A percentile compares a stretch with the other conserved stretches of the same genome.
Evolutionary conservation across 1,140 invertebrate species (phyloP).

Genomic region (Diuraphis noxia): DNA sequence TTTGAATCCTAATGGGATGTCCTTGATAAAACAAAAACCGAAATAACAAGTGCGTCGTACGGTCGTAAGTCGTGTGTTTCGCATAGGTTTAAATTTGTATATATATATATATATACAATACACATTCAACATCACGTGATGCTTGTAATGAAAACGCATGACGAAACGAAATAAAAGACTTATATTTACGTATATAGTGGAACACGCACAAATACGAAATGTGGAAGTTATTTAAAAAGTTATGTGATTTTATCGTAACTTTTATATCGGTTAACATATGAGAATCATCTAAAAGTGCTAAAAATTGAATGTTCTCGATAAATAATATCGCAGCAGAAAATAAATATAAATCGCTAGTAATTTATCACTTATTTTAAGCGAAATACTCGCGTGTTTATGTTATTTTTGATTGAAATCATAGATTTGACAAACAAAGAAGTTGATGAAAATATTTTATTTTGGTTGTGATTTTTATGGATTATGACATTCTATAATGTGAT

Average conservation of each 20-base stretch:
- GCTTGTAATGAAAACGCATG: background rate
- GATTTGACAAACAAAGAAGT: background rate
- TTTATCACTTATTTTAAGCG: background rate
- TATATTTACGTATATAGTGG: background rate
- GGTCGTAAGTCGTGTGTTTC: background rate
- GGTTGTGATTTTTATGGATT: background rate
- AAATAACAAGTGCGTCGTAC: constrained; percentile 11
- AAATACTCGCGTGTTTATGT: background rate
- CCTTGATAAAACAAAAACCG: background rate
- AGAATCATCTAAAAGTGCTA: background rate
- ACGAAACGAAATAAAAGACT: background rate
- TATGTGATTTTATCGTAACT: background rate
- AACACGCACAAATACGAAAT: background rate
- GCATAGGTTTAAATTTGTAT: background rate
- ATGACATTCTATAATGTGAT: background rate
- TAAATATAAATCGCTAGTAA: background rate
- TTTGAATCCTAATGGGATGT: background rate
- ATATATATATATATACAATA: background rate
- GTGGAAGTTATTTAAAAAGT: background rate
- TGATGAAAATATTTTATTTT: background rate
- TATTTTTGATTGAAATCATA: background rate
- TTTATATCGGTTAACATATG: background rate
- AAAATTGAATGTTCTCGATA: background rate
- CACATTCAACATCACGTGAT: background rate
- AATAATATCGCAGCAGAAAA: background rate